A percentile compares a stretch with the other conserved stretches of the same genome.
phyloP scores from a whole-genome alignment of 2,797 vertebrate genomes.

The Falco concolor region DNA sequence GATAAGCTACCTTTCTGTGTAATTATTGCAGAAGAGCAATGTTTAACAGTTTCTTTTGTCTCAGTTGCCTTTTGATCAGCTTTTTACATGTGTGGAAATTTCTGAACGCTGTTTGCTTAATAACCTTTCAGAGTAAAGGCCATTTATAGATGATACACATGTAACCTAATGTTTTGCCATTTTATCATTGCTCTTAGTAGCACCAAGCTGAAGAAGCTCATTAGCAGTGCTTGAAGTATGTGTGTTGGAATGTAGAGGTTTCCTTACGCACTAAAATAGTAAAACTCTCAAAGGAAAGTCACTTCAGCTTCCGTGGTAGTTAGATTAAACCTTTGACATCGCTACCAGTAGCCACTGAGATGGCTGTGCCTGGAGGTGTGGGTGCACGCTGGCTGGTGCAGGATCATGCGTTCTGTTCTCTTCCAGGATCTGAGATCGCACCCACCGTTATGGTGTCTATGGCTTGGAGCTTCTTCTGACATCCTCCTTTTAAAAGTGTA shows the following conservation, averaged over 20 bases:
- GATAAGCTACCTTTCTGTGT: background rate
- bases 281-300: background rate
- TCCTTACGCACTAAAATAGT: background rate
- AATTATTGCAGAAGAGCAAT: background rate
- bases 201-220: background rate
- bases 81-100: background rate
- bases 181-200: background rate
- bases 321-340: background rate
- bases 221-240: background rate
- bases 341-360: background rate
- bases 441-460: fast-evolving
- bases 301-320: background rate
- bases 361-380: background rate
- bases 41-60: background rate
- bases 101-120: background rate
- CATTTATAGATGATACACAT: background rate
- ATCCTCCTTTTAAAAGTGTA: background rate
- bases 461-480: background rate
- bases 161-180: background rate
- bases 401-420: background rate
- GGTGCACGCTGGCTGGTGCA: background rate
- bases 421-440: background rate
- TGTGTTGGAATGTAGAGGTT: background rate
- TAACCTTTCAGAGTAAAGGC: background rate
- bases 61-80: background rate